Evolutionary conservation across 1,140 invertebrate species (phyloP).

Genomic region (Pygmarrhopalites habei): DNA sequence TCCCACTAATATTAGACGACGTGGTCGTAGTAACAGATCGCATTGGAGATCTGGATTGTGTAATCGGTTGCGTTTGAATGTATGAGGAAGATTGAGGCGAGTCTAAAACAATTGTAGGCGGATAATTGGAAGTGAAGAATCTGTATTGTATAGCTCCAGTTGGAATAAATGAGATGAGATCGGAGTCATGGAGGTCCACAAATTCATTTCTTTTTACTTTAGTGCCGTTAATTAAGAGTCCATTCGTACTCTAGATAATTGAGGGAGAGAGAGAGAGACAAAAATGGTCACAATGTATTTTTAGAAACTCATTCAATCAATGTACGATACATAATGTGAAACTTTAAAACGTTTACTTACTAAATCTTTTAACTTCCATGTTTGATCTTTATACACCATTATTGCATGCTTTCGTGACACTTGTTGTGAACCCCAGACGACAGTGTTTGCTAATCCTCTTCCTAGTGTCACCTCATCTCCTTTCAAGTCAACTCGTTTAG

Average conservation of each 20-base stretch:
- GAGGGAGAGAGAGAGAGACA: neutral
- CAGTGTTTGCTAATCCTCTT: constrained; percentile 12
- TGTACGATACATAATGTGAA: neutral
- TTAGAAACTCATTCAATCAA: neutral
- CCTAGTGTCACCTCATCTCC: constrained; percentile 20
- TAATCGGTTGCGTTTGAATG: neutral
- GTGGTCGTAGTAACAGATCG: neutral
- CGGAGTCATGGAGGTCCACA: constrained; percentile 16
- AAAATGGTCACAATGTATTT: neutral
- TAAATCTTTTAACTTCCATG: constrained; percentile 25
- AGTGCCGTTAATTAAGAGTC: constrained; percentile 20
- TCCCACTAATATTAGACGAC: neutral
- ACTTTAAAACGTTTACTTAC: neutral
- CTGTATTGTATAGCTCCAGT: constrained; percentile 24
- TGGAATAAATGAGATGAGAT: constrained; percentile 27
- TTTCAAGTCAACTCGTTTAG: neutral
- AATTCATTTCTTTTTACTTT: constrained; percentile 9
- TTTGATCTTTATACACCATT: constrained; percentile 21
- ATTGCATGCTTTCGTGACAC: constrained; percentile 27
- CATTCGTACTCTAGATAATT: constrained; percentile 34
- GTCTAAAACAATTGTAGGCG: neutral
- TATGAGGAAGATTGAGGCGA: neutral
- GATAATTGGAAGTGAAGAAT: constrained; percentile 9
- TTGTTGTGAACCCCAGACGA: constrained; percentile 25
- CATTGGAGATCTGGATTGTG: neutral